Base-by-base conservation (phyloP, 2,888 invertebrate species). In the Arenicola marina region DNA sequence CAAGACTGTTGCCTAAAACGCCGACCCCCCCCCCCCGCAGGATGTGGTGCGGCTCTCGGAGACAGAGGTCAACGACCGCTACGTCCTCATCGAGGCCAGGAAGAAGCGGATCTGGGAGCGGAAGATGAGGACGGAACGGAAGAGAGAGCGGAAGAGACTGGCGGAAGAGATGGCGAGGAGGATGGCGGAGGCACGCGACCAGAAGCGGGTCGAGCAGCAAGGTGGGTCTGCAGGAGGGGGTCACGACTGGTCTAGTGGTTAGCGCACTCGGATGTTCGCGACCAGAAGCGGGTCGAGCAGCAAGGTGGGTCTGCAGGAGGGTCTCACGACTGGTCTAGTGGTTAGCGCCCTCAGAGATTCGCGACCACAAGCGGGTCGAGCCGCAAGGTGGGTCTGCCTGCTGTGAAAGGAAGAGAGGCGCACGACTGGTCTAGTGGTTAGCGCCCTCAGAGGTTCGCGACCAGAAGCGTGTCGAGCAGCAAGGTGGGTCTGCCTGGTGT, bases 41-140 rank as follows among this genome's bases (percentile, higher is more conserved):
- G n/a, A n/a, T n/a, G n/a, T n/a, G n/a, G n/a, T n/a, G n/a, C n/a
- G n/a, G n/a, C 87, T 93, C 80, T 89, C 89, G 43, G 93, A 94
- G 73, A 88, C 89, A 24, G 93, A 95, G 79, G 92, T 94, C 29
- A 88, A 89, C 58, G 90, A 91, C 78, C 87, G 90, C 86, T 63
- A 48, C 31, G 60, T 56, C 21, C 31, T 54, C 1, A 45, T 61
- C 28, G 55, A 62, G 38, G 56, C 59, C 1, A 57, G 62, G 11
- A 67, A 61, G 59, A 64, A 53, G 31, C 48, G 59, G 29, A 53
- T 58, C 7, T 29, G 32, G 24, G 61, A 61, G 34, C 44, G 56
- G 43, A 56, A 56, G 29, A n/a, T 33, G 46, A 38, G 61, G 24
- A n/a, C 48, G 26, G 56, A 56, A 26, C 24, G 32, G 43, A 51